Evolutionary conservation across 35 echinoderm and acorn worm genomes (phyloP), one percentile per base, ranked within the genome.

Genomic region (Apostichopus parvimensis): DNA sequence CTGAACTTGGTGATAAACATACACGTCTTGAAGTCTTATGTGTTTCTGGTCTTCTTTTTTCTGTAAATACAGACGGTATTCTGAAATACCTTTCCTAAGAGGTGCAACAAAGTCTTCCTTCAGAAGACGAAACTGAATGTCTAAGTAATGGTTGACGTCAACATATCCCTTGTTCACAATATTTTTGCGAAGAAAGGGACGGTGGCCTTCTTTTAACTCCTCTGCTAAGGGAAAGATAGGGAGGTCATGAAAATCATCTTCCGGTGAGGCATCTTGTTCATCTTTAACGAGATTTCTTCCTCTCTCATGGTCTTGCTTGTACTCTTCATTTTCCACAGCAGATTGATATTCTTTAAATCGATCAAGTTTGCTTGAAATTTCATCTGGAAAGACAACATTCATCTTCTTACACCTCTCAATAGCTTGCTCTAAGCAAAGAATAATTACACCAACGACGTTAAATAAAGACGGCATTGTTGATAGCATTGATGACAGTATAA

Each of bases 211-310:
- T 24, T 94, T 91, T 6, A 95, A 76, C 79, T 96, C 97, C 11
- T 90, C 80, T 9, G 93, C 61, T 26, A 75, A 78, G 53, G 97
- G 97, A 71, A 99, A 99, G 62, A 99, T 95, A 8, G 95, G 89
- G 15, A 94, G 83, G 21, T 83, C 77, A 17, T 90, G 66, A 58
- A 94, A 95, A 84, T 94, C 92, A 77, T 94, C 82, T 86, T 93
- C 92, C 75, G 95, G 95, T 4, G 90, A 89, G 9, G 18, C 53
- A 24, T 60, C 64, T 64, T 76, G 52, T 34, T 92, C 53, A 0
- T 85, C 70, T 87, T 53, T 13, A 21, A 22, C 11, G 6, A 15
- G 22, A 53, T n/a, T 57, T 24, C 55, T 10, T 79, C 24, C 26
- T 55, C 52, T 56, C 8, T 24, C 6, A 58, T 80, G 17, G 2